Percentiles rank a stretch among this genome's conserved stretches.
Evolutionary conservation across 2,113 vertebrate species (phyloP).

Genomic region (Aphyosemion australe): DNA sequence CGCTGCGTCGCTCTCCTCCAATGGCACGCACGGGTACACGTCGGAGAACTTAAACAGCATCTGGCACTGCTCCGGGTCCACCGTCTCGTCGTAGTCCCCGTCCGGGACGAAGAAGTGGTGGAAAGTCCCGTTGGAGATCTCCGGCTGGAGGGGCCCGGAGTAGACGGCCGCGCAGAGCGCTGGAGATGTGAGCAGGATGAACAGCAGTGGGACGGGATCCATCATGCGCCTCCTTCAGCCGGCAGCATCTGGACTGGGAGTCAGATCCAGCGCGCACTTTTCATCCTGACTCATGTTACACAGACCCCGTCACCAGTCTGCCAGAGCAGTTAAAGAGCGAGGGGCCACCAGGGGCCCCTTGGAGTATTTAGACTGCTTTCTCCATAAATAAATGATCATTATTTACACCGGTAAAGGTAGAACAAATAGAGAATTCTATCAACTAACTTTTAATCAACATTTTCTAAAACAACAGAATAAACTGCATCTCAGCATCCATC

Average conservation of each 20-base stretch:
- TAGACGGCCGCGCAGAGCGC: conserved; percentile 79
- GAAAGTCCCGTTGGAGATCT: conserved; percentile 95
- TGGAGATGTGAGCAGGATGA: conserved; percentile 54
- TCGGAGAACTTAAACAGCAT: conserved; percentile 91
- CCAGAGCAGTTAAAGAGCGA: conserved; percentile 6
- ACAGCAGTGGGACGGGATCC: conserved; percentile 64
- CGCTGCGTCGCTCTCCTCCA: conserved; percentile 78
- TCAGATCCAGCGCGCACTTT: conserved; percentile 43
- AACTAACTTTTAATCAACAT: no score
- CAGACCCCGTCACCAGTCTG: conserved; percentile 52
- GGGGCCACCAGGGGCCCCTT: conserved; percentile 45
- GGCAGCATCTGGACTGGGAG: conserved; percentile 55
- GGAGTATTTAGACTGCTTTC: no score
- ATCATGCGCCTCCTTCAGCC: conserved; percentile 56
- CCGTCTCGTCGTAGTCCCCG: conserved; percentile 93
- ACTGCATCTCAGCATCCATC: no score
- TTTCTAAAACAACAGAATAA: no score
- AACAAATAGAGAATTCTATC: no score
- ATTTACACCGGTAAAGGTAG: no score
- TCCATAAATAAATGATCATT: no score
- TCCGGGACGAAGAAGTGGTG: conserved; percentile 97
- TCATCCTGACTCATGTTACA: conserved; percentile 72
- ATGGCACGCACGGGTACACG: conserved; percentile 77
- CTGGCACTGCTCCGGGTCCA: conserved; percentile 94
- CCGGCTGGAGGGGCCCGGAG: conserved; percentile 88